These are phyloP conservation scores for Panthera tigris DNA, from an alignment of 2,113 vertebrate species.

Conservation along the genomic window DNA sequence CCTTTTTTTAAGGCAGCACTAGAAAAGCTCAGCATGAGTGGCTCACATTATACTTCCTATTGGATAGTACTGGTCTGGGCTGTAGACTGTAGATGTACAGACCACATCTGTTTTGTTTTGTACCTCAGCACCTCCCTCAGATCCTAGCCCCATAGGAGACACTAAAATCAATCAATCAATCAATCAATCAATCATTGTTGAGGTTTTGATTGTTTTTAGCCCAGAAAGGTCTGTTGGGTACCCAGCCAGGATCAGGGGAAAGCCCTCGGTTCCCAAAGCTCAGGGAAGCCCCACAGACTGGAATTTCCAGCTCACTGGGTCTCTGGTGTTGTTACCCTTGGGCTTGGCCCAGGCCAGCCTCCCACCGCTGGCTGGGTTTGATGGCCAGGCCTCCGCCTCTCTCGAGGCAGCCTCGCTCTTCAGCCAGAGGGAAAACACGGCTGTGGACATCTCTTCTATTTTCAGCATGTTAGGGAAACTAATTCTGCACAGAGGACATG, in stretches of 20 bases:
- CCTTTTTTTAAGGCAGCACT: neutral
- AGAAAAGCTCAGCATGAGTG: neutral
- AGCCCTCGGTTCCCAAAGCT: neutral
- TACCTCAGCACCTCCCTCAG: neutral
- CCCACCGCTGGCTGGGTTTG: slow-evolving; percentile 55
- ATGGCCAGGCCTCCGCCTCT: neutral
- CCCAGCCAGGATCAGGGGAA: too few species aligned
- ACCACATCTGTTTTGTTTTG: neutral
- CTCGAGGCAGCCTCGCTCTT: slow-evolving; percentile 45
- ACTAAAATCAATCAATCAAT: too few species aligned
- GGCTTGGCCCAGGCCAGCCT: slow-evolving; percentile 45
- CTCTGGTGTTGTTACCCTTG: slow-evolving; percentile 26
- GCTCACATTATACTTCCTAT: fast-evolving
- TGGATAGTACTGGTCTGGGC: fast-evolving
- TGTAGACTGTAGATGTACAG: fast-evolving
- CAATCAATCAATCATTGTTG: neutral
- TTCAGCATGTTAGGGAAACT: slow-evolving; percentile 65
- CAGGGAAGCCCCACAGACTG: neutral
- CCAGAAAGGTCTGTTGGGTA: neutral
- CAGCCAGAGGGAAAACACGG: slow-evolving; percentile 50
- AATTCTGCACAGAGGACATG: slow-evolving; percentile 58
- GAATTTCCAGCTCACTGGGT: neutral
- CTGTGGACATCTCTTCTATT: slow-evolving; percentile 75
- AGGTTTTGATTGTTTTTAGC: neutral
- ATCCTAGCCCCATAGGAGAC: neutral